A percentile compares a stretch with the other conserved stretches of the same genome.
Conservation (phyloP, 1,140 invertebrate species). For the Apis laboriosa region DNA sequence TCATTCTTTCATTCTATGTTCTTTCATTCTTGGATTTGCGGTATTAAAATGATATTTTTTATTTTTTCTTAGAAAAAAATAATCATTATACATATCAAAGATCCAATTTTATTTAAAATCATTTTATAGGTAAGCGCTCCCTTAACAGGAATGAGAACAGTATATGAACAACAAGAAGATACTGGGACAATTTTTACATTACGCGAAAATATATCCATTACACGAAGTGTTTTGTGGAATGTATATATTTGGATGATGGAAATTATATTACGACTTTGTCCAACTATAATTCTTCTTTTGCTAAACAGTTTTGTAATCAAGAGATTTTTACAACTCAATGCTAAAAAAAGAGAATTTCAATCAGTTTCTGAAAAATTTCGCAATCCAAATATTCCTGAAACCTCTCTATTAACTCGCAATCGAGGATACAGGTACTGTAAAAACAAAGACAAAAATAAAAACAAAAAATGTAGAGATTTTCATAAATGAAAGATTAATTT, state of each 20-base stretch:
- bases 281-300: conserved; percentile 45
- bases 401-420: conserved; percentile 49
- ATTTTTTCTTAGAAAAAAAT: too few species aligned
- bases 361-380: conserved; percentile 47
- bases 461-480: neutral
- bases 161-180: conserved; percentile 27
- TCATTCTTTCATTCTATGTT: conserved; percentile 35
- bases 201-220: conserved; percentile 43
- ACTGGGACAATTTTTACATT: conserved; percentile 20
- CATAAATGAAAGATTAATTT: neutral
- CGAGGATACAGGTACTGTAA: conserved; percentile 52
- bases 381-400: conserved; percentile 37
- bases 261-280: conserved; percentile 37
- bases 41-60: conserved; percentile 10
- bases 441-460: neutral
- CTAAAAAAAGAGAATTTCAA: conserved; percentile 47
- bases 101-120: neutral
- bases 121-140: conserved; percentile 45
- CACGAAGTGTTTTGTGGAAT: conserved; percentile 33
- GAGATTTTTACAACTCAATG: conserved; percentile 53
- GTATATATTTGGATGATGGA: conserved; percentile 57
- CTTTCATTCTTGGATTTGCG: conserved; percentile 55
- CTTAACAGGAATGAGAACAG: conserved; percentile 49
- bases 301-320: conserved; percentile 48
- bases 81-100: neutral